phyloP scores from a whole-genome alignment of 2,888 invertebrate species.

The Rhagium mordax region DNA sequence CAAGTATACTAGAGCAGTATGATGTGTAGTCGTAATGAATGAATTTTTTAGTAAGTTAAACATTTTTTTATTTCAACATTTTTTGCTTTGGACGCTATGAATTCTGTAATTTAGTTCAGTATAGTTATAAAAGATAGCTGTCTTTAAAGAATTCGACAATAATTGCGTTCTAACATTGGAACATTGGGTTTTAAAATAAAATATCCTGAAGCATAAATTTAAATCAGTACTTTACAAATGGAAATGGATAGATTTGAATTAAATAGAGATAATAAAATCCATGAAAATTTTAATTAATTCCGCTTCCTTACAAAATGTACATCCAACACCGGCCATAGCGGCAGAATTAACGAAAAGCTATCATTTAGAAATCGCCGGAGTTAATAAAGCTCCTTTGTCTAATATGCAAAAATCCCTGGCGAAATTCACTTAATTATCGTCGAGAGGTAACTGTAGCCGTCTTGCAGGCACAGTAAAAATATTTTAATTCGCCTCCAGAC shows the following conservation, averaged over 20 bases:
- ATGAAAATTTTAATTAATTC: constrained; percentile 15
- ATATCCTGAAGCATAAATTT: neutral
- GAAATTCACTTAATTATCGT: constrained; percentile 48
- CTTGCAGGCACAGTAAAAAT: constrained; percentile 19
- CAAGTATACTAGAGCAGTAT: too few species aligned
- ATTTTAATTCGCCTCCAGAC: constrained; percentile 35
- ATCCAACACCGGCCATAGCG: neutral
- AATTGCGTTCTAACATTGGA: too few species aligned
- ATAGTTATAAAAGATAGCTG: too few species aligned
- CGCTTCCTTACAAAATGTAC: neutral
- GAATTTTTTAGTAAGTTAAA: too few species aligned
- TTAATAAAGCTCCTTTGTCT: constrained; percentile 46
- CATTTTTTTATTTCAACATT: too few species aligned
- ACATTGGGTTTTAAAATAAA: neutral
- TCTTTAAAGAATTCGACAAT: too few species aligned
- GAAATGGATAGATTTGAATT: neutral
- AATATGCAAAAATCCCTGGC: constrained; percentile 44
- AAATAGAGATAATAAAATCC: neutral
- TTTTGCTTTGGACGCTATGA: too few species aligned
- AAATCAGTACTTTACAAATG: neutral
- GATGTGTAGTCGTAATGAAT: too few species aligned
- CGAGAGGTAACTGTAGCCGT: constrained; percentile 20
- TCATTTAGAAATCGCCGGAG: constrained; percentile 29
- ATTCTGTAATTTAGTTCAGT: too few species aligned
- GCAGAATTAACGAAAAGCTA: constrained; percentile 34